Conservation (phyloP, 2,797 vertebrate genomes). For the Austrolebias charrua region DNA sequence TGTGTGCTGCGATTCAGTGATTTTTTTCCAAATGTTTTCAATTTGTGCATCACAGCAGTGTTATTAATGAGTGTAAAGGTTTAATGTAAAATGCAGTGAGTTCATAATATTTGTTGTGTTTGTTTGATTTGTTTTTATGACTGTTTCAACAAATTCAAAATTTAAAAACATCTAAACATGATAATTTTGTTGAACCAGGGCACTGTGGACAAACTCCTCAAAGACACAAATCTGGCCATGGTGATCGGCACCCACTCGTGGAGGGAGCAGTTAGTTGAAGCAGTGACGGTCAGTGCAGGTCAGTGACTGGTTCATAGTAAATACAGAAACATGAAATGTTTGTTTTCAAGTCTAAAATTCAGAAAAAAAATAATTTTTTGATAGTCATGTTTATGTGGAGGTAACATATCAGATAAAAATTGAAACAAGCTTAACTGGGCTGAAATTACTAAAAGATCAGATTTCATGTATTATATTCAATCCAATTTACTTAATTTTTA, state of each 20-base stretch:
- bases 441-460: no score
- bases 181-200: conserved; percentile 72
- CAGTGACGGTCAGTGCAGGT: conserved; percentile 92
- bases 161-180: conserved; percentile 9
- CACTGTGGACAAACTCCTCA: conserved; percentile 91
- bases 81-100: background rate
- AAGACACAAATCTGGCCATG: conserved; percentile 88
- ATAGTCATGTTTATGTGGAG: background rate
- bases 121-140: background rate
- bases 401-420: no score
- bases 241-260: conserved; percentile 91
- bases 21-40: background rate
- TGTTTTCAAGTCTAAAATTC: background rate
- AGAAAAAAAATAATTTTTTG: background rate
- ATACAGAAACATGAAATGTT: background rate
- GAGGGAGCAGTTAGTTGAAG: conserved; percentile 92
- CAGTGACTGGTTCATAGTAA: background rate
- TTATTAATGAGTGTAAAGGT: no score
- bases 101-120: background rate
- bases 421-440: no score
- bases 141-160: conserved; percentile 9
- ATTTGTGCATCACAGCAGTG: background rate
- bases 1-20: background rate
- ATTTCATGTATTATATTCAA: no score
- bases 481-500: no score